These are phyloP conservation scores for Drosophila kambysellisi DNA, from an alignment of 2,888 invertebrate genomes.

Conservation along the genomic window DNA sequence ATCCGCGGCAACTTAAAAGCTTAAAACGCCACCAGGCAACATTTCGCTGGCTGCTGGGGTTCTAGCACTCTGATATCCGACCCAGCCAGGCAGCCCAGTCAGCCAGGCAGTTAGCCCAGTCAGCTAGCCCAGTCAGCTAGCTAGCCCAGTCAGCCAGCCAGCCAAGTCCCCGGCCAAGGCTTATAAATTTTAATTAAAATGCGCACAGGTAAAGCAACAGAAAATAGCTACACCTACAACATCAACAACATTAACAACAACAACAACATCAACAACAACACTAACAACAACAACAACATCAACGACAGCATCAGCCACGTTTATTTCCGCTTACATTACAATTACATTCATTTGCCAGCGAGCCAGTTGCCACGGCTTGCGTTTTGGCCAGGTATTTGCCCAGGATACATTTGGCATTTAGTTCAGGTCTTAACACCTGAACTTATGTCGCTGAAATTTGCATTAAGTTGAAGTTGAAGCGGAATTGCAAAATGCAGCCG, in stretches of 20 bases:
- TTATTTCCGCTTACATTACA: conserved; percentile 80
- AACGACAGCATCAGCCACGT: conserved; percentile 57
- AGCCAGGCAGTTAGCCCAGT: fast-evolving
- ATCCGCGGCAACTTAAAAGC: conserved; percentile 78
- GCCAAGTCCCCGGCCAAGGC: conserved; percentile 76
- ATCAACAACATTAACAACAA: neutral
- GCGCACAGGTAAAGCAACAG: conserved; percentile 51
- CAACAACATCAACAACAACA: neutral
- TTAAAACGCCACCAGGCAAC: conserved; percentile 66
- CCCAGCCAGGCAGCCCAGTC: neutral
- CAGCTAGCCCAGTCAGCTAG: neutral
- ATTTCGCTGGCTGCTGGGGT: conserved; percentile 19
- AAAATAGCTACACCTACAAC: conserved; percentile 8
- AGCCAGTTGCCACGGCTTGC: conserved; percentile 4
- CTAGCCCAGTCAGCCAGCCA: fast-evolving
- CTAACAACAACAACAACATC: conserved; percentile 29
- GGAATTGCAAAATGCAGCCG: neutral
- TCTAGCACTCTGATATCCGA: conserved; percentile 37
- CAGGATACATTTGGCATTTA: conserved; percentile 32
- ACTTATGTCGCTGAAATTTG: conserved; percentile 32
- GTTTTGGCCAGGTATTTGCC: conserved; percentile 25
- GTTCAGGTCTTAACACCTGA: conserved; percentile 55
- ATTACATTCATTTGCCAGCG: conserved; percentile 66
- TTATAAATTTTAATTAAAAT: conserved; percentile 81
- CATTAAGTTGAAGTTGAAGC: conserved; percentile 4